Evolutionary conservation across 2,797 vertebrate genomes (phyloP), one percentile per base, ranked within the genome.

Genomic region (Acomys russatus): DNA sequence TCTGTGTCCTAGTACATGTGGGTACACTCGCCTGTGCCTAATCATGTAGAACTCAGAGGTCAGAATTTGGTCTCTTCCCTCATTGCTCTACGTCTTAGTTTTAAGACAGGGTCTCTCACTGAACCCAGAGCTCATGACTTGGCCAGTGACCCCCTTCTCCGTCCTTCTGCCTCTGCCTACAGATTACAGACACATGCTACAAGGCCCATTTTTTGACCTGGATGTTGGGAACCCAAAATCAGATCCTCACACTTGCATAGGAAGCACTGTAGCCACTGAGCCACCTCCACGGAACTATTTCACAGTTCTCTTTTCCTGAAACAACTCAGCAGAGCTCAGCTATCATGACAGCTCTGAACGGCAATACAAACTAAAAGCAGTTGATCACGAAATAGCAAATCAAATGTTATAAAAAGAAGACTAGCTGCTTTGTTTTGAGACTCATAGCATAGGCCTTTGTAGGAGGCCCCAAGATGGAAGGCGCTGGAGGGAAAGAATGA

Each of bases 291-390:
- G 0, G 68, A 12, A 3, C 9, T 11, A 20, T 28, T 28, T 73
- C 54, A 38, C 9, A 25, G 8, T 73, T 94, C 90, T 80, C 28
- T 88, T 63, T 17, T 94, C 76, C 66, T 28, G 90, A 94, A 96
- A 74, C 56, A 82, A 78, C 22, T 66, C 25, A 35, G 51, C 51
- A 85, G 38, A 97, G 68, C 6, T 61, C 83, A 91, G 63, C 64
- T 82, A 61, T 33, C 54, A 77, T 4, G 17, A 91, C 85, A 88
- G 22, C 59, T 79, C 92, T 71, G 95, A 92, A 85, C 1, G 54
- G 14, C 35, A 49, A 44, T 33, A 23, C 54, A 76, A 89, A 63
- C 38, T 23, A 78, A 91, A 95, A 88, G 78, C 88, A 78, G 20
- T 25, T 88, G 71, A 64, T 82, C 38, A 35, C 71, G n/a, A 64